phyloP scores from a whole-genome alignment of 2,113 vertebrate species.

The Mesitornis unicolor region DNA sequence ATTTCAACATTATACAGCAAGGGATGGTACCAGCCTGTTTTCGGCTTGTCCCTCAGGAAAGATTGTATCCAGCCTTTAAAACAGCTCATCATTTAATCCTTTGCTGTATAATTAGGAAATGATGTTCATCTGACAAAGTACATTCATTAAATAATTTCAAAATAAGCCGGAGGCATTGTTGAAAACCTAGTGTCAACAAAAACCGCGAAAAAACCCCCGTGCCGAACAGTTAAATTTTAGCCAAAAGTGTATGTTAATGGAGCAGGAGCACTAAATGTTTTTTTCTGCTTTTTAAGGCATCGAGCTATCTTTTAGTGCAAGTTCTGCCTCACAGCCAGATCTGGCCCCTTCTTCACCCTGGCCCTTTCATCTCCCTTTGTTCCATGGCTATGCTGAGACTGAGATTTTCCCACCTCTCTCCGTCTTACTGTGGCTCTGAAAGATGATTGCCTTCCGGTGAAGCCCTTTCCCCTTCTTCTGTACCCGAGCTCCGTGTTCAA shows the following conservation, averaged over 20 bases:
- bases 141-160: slow-evolving; percentile 77
- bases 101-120: slow-evolving; percentile 57
- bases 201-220: slow-evolving; percentile 70
- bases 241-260: slow-evolving; percentile 77
- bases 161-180: slow-evolving; percentile 71
- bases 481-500: slow-evolving; percentile 92
- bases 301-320: slow-evolving; percentile 72
- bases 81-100: slow-evolving; percentile 45
- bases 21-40: not conserved
- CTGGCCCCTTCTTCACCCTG: slow-evolving; percentile 87
- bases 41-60: slow-evolving; percentile 48
- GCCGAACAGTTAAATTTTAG: slow-evolving; percentile 48
- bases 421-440: slow-evolving; percentile 87
- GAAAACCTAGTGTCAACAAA: slow-evolving; percentile 67
- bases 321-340: slow-evolving; percentile 90
- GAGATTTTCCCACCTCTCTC: slow-evolving; percentile 85
- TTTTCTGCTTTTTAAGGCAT: slow-evolving; percentile 71
- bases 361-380: slow-evolving; percentile 95
- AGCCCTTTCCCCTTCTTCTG: slow-evolving; percentile 88
- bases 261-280: slow-evolving; percentile 74
- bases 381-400: slow-evolving; percentile 81
- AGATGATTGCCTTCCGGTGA: slow-evolving; percentile 93
- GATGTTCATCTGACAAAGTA: slow-evolving; percentile 73
- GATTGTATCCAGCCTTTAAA: slow-evolving; percentile 1
- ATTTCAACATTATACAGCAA: not conserved